Conservation (phyloP, 2,797 vertebrate genomes). For the Aselliscus stoliczkanus region DNA sequence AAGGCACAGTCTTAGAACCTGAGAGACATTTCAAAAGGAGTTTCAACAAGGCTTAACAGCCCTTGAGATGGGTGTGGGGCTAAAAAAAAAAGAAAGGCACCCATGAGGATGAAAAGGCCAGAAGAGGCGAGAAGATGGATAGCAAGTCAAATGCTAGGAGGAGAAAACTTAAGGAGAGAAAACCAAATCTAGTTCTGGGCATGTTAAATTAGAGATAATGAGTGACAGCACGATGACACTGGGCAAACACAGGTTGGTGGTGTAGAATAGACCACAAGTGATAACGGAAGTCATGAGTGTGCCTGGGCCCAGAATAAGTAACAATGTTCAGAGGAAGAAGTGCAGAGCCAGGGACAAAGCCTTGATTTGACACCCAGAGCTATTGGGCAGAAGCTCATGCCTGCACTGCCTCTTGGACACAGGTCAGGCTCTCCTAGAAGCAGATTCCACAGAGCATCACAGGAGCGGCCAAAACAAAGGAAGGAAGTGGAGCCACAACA, state of each 20-base stretch:
- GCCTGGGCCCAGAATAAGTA: background rate
- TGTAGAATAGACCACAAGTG: background rate
- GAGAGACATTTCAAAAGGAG: background rate
- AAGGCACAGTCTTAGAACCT: background rate
- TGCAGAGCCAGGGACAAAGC: background rate
- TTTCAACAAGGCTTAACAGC: background rate
- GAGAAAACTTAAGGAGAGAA: background rate
- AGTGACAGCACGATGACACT: no score
- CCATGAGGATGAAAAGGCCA: background rate
- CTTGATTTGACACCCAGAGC: background rate
- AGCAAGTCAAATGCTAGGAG: background rate
- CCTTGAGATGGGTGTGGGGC: background rate
- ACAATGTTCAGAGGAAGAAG: background rate
- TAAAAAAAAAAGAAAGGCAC: background rate
- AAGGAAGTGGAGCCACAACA: background rate
- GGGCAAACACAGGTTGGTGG: background rate
- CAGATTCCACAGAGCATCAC: background rate
- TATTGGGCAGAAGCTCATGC: background rate
- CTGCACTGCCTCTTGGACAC: background rate
- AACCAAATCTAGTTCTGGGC: background rate
- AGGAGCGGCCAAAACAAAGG: background rate
- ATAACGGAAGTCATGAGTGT: background rate
- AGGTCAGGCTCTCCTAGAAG: background rate
- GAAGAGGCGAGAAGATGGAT: background rate
- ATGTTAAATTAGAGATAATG: background rate